A percentile compares a stretch with the other conserved stretches of the same genome.
These are phyloP conservation scores for Bostrychus sinensis DNA, from an alignment of 2,113 vertebrate genomes.

Conservation along the genomic window DNA sequence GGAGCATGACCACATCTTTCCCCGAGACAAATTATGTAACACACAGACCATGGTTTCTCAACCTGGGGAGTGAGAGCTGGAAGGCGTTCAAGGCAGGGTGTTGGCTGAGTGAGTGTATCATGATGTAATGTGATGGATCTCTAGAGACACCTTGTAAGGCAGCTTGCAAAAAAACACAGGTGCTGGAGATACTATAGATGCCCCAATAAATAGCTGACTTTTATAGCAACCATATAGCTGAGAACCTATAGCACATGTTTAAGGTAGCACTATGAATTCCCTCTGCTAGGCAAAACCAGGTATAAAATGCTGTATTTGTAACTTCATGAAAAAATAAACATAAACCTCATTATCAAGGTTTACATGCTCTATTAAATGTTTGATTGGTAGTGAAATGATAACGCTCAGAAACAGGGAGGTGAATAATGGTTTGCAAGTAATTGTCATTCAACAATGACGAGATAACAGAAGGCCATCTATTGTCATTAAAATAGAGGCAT, in stretches of 20 bases:
- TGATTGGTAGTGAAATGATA: not conserved
- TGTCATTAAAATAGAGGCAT: too few species aligned
- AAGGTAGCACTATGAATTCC: too few species aligned
- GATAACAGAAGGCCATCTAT: not conserved
- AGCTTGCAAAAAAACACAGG: conserved; percentile 4
- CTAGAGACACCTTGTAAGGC: conserved; percentile 31
- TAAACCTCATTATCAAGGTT: not conserved
- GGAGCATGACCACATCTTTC: conserved; percentile 25
- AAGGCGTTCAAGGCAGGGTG: conserved; percentile 48
- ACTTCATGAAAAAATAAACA: not conserved
- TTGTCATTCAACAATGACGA: not conserved
- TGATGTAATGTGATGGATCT: conserved; percentile 65
- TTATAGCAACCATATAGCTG: too few species aligned
- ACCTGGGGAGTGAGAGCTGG: conserved; percentile 49
- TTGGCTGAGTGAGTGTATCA: conserved; percentile 59
- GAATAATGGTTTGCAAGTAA: not conserved
- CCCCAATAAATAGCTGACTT: too few species aligned
- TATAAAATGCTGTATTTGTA: not conserved
- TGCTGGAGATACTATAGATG: too few species aligned
- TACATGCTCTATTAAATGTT: not conserved
- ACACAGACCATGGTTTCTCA: conserved; percentile 42
- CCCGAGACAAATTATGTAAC: conserved; percentile 64
- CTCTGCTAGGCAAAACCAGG: too few species aligned
- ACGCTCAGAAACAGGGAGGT: not conserved
- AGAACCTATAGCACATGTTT: not conserved